Conservation (phyloP, 2,888 invertebrate species). For the Heliconius aoede region DNA sequence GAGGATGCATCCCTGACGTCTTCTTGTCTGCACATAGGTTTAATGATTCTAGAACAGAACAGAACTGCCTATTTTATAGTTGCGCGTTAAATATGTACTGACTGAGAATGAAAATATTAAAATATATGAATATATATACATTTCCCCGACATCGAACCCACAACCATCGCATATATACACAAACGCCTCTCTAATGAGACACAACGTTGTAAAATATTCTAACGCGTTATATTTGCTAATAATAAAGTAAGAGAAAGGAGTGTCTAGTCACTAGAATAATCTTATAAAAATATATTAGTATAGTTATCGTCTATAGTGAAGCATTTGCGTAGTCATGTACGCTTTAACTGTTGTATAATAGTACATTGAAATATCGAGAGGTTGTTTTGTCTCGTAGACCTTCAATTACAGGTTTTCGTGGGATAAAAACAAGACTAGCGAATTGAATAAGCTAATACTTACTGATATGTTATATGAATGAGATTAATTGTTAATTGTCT, state of each 20-base stretch:
- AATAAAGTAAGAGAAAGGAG: too few relatives aligned
- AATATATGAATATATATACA: background rate
- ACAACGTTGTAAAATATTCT: background rate
- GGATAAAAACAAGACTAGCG: slow-evolving; percentile 1
- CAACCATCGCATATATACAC: background rate
- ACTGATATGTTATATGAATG: too few relatives aligned
- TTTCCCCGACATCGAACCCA: background rate
- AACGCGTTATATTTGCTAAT: too few relatives aligned
- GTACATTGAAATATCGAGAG: background rate
- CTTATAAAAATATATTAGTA: too few relatives aligned
- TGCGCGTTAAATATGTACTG: too few relatives aligned
- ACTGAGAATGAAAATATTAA: too few relatives aligned
- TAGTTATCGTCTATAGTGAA: background rate
- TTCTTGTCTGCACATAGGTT: background rate
- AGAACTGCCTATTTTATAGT: too few relatives aligned
- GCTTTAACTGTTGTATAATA: background rate
- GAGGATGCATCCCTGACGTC: background rate
- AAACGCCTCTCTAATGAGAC: background rate
- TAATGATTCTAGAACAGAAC: background rate
- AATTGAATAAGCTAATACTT: too few relatives aligned
- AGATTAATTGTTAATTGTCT: too few relatives aligned
- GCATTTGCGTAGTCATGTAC: background rate
- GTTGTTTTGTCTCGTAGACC: background rate
- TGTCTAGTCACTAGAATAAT: background rate
- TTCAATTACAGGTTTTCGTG: slow-evolving; percentile 12